Evolutionary conservation across 2,113 vertebrate species (phyloP).

Genomic region (Cyrtonyx montezumae): DNA sequence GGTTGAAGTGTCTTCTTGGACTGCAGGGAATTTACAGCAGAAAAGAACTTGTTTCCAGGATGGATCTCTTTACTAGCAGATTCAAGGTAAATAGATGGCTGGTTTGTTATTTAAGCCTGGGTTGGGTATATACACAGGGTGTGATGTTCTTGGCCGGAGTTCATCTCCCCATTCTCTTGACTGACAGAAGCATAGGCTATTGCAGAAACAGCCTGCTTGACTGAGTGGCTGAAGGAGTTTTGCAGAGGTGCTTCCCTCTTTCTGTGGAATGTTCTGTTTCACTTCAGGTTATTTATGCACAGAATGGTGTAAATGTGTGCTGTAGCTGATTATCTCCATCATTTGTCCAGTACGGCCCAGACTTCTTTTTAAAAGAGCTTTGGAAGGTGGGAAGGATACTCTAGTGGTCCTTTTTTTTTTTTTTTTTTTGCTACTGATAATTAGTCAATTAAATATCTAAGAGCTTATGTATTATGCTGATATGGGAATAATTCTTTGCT

Average conservation of each 20-base stretch:
- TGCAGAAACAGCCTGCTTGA: not conserved
- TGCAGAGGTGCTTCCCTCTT: not conserved
- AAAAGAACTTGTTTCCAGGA: conserved; percentile 80
- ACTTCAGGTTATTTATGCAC: not conserved
- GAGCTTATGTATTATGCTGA: not conserved
- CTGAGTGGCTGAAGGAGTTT: not conserved
- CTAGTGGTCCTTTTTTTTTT: not conserved
- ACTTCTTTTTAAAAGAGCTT: not conserved
- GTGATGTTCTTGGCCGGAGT: not conserved
- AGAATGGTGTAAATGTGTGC: not conserved
- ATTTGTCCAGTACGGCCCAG: not conserved
- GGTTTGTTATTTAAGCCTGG: not conserved
- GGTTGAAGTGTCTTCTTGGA: conserved; percentile 86
- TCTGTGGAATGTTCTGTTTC: not conserved
- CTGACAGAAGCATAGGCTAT: not conserved
- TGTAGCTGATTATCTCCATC: not conserved
- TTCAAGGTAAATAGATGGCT: conserved; percentile 85
- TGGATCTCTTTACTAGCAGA: conserved; percentile 89
- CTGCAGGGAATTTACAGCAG: conserved; percentile 86
- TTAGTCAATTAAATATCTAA: not conserved
- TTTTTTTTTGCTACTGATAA: not conserved
- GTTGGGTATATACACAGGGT: not conserved
- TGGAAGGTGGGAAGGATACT: not conserved
- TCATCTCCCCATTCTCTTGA: not conserved
- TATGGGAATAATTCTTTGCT: not conserved